These are phyloP conservation scores for Formica selysi DNA, from an alignment of 1,140 invertebrate species.

Conservation along the genomic window DNA sequence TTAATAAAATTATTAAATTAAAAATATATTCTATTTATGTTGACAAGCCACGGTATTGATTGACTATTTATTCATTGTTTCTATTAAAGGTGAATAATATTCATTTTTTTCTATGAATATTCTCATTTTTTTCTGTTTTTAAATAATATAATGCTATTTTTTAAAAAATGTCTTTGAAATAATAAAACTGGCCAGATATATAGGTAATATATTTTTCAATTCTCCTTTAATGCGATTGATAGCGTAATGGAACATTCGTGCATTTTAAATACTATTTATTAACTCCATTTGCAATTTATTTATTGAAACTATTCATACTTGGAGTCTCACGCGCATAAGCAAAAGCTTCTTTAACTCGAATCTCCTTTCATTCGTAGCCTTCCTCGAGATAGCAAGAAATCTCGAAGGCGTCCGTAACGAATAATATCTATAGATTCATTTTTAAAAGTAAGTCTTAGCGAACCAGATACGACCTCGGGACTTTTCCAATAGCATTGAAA, in stretches of 20 bases:
- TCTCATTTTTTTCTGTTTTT: not conserved
- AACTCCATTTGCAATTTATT: slow-evolving; percentile 22
- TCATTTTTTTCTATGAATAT: not conserved
- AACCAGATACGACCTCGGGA: not conserved
- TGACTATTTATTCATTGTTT: not conserved
- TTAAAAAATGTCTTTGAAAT: not conserved
- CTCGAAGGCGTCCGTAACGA: slow-evolving; percentile 14
- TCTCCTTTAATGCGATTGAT: slow-evolving; percentile 3
- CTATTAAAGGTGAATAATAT: not conserved
- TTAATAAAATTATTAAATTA: not conserved
- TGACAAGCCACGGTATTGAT: not conserved
- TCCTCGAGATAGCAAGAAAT: slow-evolving; percentile 13
- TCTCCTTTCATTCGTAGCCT: slow-evolving; percentile 11
- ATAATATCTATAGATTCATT: slow-evolving; percentile 50
- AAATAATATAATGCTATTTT: not conserved
- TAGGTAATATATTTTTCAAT: not conserved
- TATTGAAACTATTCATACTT: slow-evolving; percentile 5
- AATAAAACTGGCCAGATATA: not conserved
- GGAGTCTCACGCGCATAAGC: slow-evolving; percentile 33
- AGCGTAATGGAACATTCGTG: not conserved
- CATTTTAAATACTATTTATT: slow-evolving; percentile 49
- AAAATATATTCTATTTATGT: not conserved
- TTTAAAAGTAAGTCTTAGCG: slow-evolving; percentile 18
- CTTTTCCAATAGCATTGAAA: slow-evolving; percentile 13
- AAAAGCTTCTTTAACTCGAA: slow-evolving; percentile 40